Base-by-base conservation (phyloP, 92 coral and sea anemone species). In the Blastomussa wellsi region DNA sequence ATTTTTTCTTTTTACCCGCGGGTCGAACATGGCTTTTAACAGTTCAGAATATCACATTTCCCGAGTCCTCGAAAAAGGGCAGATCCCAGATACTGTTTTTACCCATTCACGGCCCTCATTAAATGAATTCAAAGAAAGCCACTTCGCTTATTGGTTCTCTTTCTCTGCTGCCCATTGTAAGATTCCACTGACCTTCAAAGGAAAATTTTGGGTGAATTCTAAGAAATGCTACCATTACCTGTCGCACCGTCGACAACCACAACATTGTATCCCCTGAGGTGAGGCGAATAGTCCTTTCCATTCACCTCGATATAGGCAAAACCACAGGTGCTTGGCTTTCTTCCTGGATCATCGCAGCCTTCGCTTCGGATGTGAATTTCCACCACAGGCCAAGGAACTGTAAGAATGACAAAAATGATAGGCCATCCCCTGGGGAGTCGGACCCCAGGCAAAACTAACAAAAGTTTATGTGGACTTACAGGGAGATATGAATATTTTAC, bases 251-350 rank as follows among this genome's bases (percentile, higher is more conserved):
- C 82, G 12, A 78, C 49, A 78, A 78, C 82, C 29, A 55, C 82
- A 33, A 78, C 82, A 59, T 78, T 78, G 71, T 32, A 78, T 78
- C 82, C 82, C 35, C 71, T 78, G n/a, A 8, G 12, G 29, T 53
- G 82, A 20, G 82, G 82, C 14, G 71, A 29, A 53, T 53, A 38
- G 69, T 78, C 71, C 24, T 33, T 64, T 36, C 82, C 82, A 32
- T 78, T 78, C 52, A 78, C 82, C 52, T 78, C 55, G 47, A 78
- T 78, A 14, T 78, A 53, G 26, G 82, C 71, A n/a, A 78, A 64
- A 17, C 82, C 82, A 78, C 71, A 53, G 49, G 69, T 33, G 52
- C n/a, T 53, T 33, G 44, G 31, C 69, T 2, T 35, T 64, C 52
- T 55, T 74, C 59, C 59, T 6, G 71, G 82, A 53, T 78, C 82